Evolutionary conservation across 2,888 invertebrate genomes (phyloP), one percentile per base, ranked within the genome.

Genomic region (Bursaphelenchus okinawaensis): DNA sequence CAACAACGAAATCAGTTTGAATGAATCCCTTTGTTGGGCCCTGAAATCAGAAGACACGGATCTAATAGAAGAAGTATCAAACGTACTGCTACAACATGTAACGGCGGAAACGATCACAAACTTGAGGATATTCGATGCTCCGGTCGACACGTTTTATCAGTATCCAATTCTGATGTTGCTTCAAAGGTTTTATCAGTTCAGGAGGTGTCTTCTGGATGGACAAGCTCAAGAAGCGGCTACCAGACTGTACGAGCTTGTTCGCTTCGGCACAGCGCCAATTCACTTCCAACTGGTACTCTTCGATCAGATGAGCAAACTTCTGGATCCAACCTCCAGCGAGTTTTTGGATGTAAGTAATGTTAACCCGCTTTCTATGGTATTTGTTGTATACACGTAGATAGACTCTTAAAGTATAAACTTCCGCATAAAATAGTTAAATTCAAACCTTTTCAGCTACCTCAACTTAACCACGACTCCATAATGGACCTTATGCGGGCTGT

Each of bases 181-280:
- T 29, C 68, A 68, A 54, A 67, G 68, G 23, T 68, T 68, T 56
- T 68, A 68, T 55, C 63, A 62, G 16, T 68, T 69, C 58, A 67
- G 68, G 16, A 56, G 69, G 12, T 57, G 23, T 26, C 16, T 68
- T 22, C 8, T 58, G 16, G 50, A 68, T 27, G 68, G 69, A 2
- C 66, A 68, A 50, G 29, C 68, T 16, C 51, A 52, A 22, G 69
- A 69, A 26, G 68, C 68, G 7, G 63, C 61, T n/a, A 40, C 28
- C 26, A 26, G 40, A 12, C 62, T 68, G 16, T 55, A 68, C n/a
- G 68, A 68, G 56, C 26, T 68, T n/a, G 52, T 59, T 20, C 29
- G 50, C 2, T 59, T n/a, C 52, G 60, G 60, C 3, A 59, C 50
- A 20, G 60, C 60, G 9, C 60, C 60, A 12, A 59, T 59, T 6